Base-by-base conservation (phyloP, 2,888 invertebrate species). In the Harpagoxenus sublaevis region DNA sequence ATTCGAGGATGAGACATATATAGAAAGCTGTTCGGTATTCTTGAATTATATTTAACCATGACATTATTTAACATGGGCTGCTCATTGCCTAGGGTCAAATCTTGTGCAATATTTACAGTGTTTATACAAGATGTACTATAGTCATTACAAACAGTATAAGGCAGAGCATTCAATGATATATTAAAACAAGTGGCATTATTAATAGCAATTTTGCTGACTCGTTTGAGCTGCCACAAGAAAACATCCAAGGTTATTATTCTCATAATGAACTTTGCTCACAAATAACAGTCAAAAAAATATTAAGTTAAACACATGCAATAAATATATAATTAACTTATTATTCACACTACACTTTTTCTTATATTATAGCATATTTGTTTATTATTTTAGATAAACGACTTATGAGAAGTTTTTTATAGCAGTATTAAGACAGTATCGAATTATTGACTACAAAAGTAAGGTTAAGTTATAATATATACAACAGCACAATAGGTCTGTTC, bases 271-370 rank as follows among this genome's bases (percentile, higher is more conserved):
- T 45, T 10, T 42, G n/a, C 9, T 31, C 35, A 45, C 31, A 68
- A 55, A 15, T 51, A 23, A 8, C 10, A 60, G 6, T 23, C 5
- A 31, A 60, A 48, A 31, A 55, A 31, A 15, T 10, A 15, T 75
- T 18, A 60, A 45, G 5, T 53, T 35, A 45, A 23, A 75, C 35
- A n/a, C 3, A 6, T 39, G 15, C 23, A 8, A 10, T 39, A n/a
- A 48, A 62, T n/a, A 9, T 51, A 15, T 23, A 3, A 48, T 15
- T 15, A 31, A 77, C 53, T 53, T 65, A 66, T 77, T 66, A 55
- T 42, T 74, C 6, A 55, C 23, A 35, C 28, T 57, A 23, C n/a
- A 39, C 15, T 51, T 53, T 23, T 4, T 28, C 15, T 42, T 77
- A 63, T 48, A 31, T n/a, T 62, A 9, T 63, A 10, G 39, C 15